A percentile compares a stretch with the other conserved stretches of the same genome.
These are phyloP conservation scores for Limanda limanda DNA, from an alignment of 2,113 vertebrate genomes.

Conservation along the genomic window DNA sequence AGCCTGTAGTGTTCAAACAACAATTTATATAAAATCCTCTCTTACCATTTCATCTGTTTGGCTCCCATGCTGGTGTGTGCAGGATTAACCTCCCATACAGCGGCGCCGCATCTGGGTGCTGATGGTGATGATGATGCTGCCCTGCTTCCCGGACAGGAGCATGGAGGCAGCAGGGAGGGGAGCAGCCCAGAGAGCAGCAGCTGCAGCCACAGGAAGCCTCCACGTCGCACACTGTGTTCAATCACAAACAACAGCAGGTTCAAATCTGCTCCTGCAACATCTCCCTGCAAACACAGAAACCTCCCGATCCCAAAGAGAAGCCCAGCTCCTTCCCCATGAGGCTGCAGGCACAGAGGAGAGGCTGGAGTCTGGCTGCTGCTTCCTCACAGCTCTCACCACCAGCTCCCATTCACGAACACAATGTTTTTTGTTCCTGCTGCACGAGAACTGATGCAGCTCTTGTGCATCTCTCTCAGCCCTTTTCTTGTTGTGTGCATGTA, in stretches of 20 bases:
- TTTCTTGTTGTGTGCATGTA: constrained; percentile 52
- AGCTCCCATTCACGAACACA: constrained; percentile 75
- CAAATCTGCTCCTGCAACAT: constrained; percentile 67
- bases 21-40: constrained; percentile 24
- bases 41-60: constrained; percentile 87
- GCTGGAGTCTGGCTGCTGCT: constrained; percentile 55
- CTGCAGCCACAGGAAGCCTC: constrained; percentile 58
- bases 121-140: constrained; percentile 44
- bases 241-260: constrained; percentile 70
- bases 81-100: constrained; percentile 73
- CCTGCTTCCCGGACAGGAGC: constrained; percentile 74
- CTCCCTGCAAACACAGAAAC: constrained; percentile 60
- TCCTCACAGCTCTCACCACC: constrained; percentile 73
- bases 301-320: constrained; percentile 64
- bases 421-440: constrained; percentile 72
- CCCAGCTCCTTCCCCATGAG: constrained; percentile 43
- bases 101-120: constrained; percentile 65
- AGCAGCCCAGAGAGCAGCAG: constrained; percentile 51
- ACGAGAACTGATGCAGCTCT: constrained; percentile 70
- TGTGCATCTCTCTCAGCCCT: constrained; percentile 59
- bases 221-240: constrained; percentile 73
- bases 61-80: constrained; percentile 81
- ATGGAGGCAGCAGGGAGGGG: constrained; percentile 60
- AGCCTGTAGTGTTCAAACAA: constrained; percentile 10
- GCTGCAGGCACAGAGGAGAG: constrained; percentile 41